Evolutionary conservation across 2,797 vertebrate species (phyloP), one percentile per base, ranked within the genome.

Genomic region (Karalla daura): DNA sequence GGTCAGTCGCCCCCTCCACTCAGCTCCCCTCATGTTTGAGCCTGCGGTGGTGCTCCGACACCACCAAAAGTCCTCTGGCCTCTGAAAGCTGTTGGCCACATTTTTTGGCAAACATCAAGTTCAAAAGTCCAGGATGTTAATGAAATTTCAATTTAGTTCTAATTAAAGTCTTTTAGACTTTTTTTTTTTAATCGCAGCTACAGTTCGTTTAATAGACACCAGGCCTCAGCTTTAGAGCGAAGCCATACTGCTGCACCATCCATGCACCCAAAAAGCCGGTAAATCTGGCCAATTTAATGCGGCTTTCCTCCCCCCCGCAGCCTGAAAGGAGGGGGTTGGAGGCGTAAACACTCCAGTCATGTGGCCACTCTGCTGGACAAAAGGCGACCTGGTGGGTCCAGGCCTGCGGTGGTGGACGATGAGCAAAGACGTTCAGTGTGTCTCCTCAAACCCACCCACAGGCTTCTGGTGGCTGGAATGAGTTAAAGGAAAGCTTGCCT

Each of bases 351-450:
- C 56, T 54, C 21, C 50, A 10, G 37, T 67, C 72, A 67, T 61
- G 67, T 72, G 55, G 63, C 36, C 24, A 45, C 24, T 45, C 36
- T 30, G 27, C 37, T 25, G 43, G 54, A 76, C 69, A 79, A 82
- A 69, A 78, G 70, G 37, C 70, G 41, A 67, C 70, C 47, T 64
- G 53, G 61, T 76, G 63, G 73, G 61, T 67, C 37, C 18, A 24
- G 39, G 37, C 47, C 69, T 58, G 66, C 17, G 52, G 61, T 44
- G 56, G 66, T 35, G 13, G 32, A 70, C 12, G 65, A 71, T 17
- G 59, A 23, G 49, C 20, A n/a, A 67, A 61, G 76, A 83, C 74
- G 44, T 58, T 67, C 15, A 51, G 27, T 37, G 59, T 41, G 52
- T 71, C 55, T 70, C 50, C 53, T 47, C 18, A 55, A 33, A 50